Conservation (phyloP, 2,888 invertebrate genomes). For the Rhopalosiphum nymphaeae region DNA sequence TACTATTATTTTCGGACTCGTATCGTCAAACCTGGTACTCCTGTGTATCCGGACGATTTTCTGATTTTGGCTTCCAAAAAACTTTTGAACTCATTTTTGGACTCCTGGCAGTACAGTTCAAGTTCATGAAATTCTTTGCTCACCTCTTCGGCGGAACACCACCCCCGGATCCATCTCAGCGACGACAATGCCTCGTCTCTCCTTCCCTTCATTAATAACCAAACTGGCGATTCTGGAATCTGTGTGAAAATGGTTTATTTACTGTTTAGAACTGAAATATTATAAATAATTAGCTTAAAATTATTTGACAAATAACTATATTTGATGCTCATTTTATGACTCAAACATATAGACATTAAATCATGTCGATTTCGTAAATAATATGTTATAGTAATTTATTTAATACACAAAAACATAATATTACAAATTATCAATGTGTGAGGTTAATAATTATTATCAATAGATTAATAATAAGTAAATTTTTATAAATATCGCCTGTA, state of each 20-base stretch:
- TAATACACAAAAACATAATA: neutral
- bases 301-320: neutral
- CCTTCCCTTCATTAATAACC: conserved; percentile 75
- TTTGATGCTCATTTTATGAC: neutral
- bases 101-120: conserved; percentile 71
- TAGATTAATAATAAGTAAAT: too few relatives aligned
- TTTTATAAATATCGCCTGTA: too few relatives aligned
- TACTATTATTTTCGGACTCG: too few relatives aligned
- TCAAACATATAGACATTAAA: neutral
- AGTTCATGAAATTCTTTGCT: conserved; percentile 73
- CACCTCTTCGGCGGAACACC: conserved; percentile 73
- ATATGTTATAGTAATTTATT: neutral
- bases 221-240: conserved; percentile 76
- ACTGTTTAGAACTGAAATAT: neutral
- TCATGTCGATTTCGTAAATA: neutral
- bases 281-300: neutral
- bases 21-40: neutral
- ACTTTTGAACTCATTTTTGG: conserved; percentile 60
- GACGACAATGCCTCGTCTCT: conserved; percentile 73
- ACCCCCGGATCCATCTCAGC: conserved; percentile 74
- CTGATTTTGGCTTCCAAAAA: neutral
- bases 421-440: neutral
- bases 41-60: conserved; percentile 27
- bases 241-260: conserved; percentile 67
- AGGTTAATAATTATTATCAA: too few relatives aligned